Evolutionary conservation across 1,140 invertebrate genomes (phyloP).

Genomic region (Penaeus chinensis): DNA sequence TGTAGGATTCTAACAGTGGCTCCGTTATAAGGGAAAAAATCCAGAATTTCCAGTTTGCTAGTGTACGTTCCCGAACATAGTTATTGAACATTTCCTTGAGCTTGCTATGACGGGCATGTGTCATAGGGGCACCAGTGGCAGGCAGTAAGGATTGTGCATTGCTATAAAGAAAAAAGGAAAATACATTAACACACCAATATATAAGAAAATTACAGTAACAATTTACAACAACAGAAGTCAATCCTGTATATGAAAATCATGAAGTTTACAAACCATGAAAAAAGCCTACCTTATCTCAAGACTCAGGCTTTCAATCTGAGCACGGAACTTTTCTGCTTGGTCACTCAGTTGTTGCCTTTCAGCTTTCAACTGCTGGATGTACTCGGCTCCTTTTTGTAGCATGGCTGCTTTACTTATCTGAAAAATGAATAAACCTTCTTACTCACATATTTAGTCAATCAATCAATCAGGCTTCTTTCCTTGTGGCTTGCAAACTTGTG

Average conservation of each 20-base stretch:
- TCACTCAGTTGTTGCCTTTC: constrained; percentile 86
- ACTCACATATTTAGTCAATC: too few species aligned
- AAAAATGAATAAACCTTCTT: neutral
- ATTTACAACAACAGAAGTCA: neutral
- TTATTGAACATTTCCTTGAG: constrained; percentile 95
- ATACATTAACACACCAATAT: neutral
- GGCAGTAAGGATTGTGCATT: constrained; percentile 94
- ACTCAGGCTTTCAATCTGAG: constrained; percentile 91
- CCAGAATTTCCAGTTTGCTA: constrained; percentile 98
- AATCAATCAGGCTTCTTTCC: too few species aligned
- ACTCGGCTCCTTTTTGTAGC: constrained; percentile 96
- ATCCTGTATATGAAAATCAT: neutral
- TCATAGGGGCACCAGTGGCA: constrained; percentile 92
- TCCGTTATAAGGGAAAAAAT: constrained; percentile 94
- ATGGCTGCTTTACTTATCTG: constrained; percentile 88
- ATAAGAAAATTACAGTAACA: constrained; percentile 49
- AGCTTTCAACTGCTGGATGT: constrained; percentile 88
- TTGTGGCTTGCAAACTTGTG: too few species aligned
- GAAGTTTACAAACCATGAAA: neutral
- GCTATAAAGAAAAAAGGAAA: constrained; percentile 71
- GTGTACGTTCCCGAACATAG: constrained; percentile 86
- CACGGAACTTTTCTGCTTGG: constrained; percentile 74
- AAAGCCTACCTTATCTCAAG: constrained; percentile 83
- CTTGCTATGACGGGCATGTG: constrained; percentile 84
- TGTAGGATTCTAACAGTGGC: constrained; percentile 89